Base-by-base conservation (phyloP, 1,140 invertebrate species). In the Agrilus planipennis region DNA sequence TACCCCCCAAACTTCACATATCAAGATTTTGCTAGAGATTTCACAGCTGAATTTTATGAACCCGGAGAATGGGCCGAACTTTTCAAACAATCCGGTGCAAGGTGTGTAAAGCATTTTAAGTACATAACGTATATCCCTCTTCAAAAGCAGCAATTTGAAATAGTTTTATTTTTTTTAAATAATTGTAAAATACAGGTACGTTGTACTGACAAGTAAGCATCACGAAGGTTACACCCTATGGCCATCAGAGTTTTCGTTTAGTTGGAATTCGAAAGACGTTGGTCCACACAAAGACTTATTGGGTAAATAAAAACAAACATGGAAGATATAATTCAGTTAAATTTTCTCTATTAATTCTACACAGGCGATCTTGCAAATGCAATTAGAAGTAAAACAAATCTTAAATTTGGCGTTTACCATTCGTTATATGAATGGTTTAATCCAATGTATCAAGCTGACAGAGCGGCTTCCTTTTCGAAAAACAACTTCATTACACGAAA, bases 371-470 rank as follows among this genome's bases (percentile, higher is more conserved):
- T 93, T 4, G 69, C 81, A 0, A 48, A 63, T n/a, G 79, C 84
- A 1, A 69, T 92, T 15, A 68, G 79, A 44, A 55, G 70, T n/a
- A 71, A 73, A 3, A 34, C 32, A 3, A 52, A 71, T 19, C 50
- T 92, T 1, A 76, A 72, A 49, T 92, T 91, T 62, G 89, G 89
- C 1, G 58, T 92, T 0, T 94, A 93, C 57, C 85, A 93, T 57
- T 92, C 88, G 0, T 53, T 92, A 9, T 91, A 79, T 55, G 90
- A 93, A 62, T 93, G 89, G 89, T 94, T 76, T 54, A 85, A 94
- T 67, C 87, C 87, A 0, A 60, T 90, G 19, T 93, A 87, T 58
- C 51, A 83, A 12, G 52, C 71, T 18, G 90, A 93, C 54, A 82
- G 84, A 59, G 49, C 54, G 1, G 73, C 70, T 27, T 71, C 78